Evolutionary conservation across 2,888 invertebrate species (phyloP), one percentile per base, ranked within the genome.

Genomic region (Chesias legatella): DNA sequence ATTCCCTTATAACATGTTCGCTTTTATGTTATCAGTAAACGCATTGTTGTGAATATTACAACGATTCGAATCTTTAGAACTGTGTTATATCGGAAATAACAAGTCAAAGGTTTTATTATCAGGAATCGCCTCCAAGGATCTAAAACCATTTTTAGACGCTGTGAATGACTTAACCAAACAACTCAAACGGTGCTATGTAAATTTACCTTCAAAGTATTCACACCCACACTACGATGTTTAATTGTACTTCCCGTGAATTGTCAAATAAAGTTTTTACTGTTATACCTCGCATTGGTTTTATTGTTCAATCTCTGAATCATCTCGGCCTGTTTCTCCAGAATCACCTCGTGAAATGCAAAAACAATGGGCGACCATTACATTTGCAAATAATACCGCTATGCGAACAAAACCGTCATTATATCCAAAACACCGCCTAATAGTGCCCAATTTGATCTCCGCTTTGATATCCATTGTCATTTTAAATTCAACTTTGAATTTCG

Each of bases 391-490:
- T 64, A 66, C 71, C 71, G 70, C 58, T 71, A 71, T 45, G 43
- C 42, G 46, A 40, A 48, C 47, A 42, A 56, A 51, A 47, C 58
- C 51, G 43, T 59, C 54, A 68, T 68, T 68, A 63, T 63, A 62
- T 55, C 29, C 34, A 53, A 58, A 58, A 63, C 57, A 58, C 51
- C 56, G 48, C 50, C 56, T 61, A 63, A 63, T 65, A 56, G 50
- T 44, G 28, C 42, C 33, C 43, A 76, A 76, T 74, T 75, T 68
- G 63, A 60, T 65, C 63, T 72, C 68, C 50, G 67, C 67, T 61
- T 70, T 62, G 63, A 65, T 61, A 60, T 56, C 64, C 67, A 77
- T 77, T 78, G 70, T 71, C 13, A 53, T 48, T 49, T 41, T 44
- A 47, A 63, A 77, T 76, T 80, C 26, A 73, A 60, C 13, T 17